Base-by-base conservation (phyloP, 2,113 vertebrate species). In the Ictalurus furcatus region DNA sequence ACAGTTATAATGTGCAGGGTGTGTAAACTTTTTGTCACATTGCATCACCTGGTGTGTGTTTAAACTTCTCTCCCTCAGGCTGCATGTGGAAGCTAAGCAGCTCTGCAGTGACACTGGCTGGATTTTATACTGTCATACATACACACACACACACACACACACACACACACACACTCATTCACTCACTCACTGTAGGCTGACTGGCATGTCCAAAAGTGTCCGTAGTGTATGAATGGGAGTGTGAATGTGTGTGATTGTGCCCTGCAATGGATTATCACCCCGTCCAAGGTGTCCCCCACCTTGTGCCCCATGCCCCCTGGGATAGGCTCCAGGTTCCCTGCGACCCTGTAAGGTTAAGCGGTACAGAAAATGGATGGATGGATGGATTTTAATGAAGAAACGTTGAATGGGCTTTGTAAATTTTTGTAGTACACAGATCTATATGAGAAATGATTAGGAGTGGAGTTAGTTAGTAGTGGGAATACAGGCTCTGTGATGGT, bases 61-160 rank as follows among this genome's bases (percentile, higher is more conserved):
- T 84, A 44, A 84, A 84, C 59, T 44, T 23, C 19, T 84, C 37
- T 84, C 37, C 59, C 82, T 65, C 14, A 80, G 76, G 76, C 78
- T 80, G 78, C 25, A 80, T 54, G 48, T 28, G 69, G 54, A 80
- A 56, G n/a, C 56, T 13, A 54, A 25, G 44, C 9, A 79, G 74
- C 19, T 44, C 9, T n/a, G 54, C 81, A 61, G 56, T 61, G 17
- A 61, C 52, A 58, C 78, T 12, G 11, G 52, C 30, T 83, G 30
- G 21, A 83, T 16, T 37, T 37, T 58, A 21, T 40, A 28, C 37
- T 76, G 19, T 28, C 76, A 1, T 23, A 52, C 19, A 14, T 21
- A 52, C 23, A 17, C 19, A 6, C 30, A 19, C 17, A 17, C 74
- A 54, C 4, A 28, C 23, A 56, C 54, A 25, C 21, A 63, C 61